phyloP scores from a whole-genome alignment of 2,113 vertebrate genomes.

The Tragulus kanchil region DNA sequence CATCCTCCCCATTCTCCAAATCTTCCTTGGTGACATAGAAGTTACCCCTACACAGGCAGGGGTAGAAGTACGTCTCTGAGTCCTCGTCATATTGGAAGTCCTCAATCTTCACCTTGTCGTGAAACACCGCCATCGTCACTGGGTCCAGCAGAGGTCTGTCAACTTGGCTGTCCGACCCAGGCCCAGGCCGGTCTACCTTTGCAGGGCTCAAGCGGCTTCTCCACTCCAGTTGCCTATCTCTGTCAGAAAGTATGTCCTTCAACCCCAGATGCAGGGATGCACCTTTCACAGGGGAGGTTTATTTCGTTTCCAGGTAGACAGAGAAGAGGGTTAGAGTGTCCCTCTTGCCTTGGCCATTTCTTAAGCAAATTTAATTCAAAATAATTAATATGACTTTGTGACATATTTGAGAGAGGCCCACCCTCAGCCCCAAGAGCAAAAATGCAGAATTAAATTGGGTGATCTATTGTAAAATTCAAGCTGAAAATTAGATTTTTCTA shows the following conservation, averaged over 20 bases:
- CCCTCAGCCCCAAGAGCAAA: neutral
- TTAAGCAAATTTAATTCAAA: neutral
- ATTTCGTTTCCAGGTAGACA: neutral
- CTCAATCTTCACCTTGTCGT: no score
- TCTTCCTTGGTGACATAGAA: no score
- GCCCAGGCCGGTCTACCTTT: no score
- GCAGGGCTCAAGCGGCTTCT: neutral
- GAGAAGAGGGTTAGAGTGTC: neutral
- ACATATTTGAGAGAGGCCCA: neutral
- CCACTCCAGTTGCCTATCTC: neutral
- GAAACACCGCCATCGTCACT: no score
- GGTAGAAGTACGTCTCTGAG: no score
- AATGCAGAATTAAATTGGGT: conserved; percentile 21
- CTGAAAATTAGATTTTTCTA: neutral
- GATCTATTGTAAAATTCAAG: neutral
- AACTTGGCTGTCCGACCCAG: no score
- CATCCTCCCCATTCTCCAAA: no score
- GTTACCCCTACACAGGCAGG: no score
- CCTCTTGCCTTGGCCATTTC: neutral
- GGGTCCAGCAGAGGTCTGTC: no score
- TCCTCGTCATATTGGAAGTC: no score
- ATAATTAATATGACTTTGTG: neutral
- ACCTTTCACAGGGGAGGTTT: neutral
- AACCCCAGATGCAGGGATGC: neutral
- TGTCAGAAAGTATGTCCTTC: neutral